phyloP scores from a whole-genome alignment of 2,113 vertebrate genomes.

The Siphamia tubifer region DNA sequence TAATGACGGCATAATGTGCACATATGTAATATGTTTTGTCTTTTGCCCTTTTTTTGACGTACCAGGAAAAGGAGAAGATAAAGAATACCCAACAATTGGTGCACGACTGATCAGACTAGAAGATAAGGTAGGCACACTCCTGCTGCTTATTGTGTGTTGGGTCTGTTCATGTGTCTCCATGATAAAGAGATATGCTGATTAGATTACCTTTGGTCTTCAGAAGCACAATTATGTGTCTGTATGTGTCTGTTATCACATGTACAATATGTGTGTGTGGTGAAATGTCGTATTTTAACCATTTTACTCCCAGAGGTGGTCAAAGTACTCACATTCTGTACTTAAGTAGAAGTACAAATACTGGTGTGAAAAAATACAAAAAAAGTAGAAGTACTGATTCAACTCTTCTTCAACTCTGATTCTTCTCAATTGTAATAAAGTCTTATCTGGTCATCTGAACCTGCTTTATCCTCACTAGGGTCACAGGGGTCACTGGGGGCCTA shows the following conservation, averaged over 20 bases:
- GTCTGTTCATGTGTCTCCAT: constrained; percentile 2
- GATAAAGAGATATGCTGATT: constrained; percentile 16
- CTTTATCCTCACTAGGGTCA: too few relatives aligned
- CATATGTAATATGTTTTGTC: too few relatives aligned
- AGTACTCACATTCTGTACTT: too few relatives aligned
- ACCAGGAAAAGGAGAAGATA: constrained; percentile 88
- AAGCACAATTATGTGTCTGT: neutral
- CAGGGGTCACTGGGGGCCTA: too few relatives aligned
- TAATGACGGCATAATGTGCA: too few relatives aligned
- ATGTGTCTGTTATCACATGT: constrained; percentile 33
- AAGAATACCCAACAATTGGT: constrained; percentile 86
- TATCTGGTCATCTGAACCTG: too few relatives aligned
- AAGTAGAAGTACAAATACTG: too few relatives aligned
- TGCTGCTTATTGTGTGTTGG: neutral
- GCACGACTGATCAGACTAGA: constrained; percentile 89
- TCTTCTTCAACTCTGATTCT: too few relatives aligned
- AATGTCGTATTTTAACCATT: constrained; percentile 16
- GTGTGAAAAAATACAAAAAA: too few relatives aligned
- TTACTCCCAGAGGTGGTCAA: too few relatives aligned
- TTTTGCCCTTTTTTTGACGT: neutral
- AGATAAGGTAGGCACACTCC: constrained; percentile 83
- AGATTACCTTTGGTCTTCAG: neutral
- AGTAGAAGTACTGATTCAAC: too few relatives aligned
- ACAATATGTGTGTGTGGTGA: neutral
- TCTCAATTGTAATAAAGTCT: too few relatives aligned